Evolutionary conservation across 2,113 vertebrate species (phyloP).

Genomic region (Dasyornis broadbenti): DNA sequence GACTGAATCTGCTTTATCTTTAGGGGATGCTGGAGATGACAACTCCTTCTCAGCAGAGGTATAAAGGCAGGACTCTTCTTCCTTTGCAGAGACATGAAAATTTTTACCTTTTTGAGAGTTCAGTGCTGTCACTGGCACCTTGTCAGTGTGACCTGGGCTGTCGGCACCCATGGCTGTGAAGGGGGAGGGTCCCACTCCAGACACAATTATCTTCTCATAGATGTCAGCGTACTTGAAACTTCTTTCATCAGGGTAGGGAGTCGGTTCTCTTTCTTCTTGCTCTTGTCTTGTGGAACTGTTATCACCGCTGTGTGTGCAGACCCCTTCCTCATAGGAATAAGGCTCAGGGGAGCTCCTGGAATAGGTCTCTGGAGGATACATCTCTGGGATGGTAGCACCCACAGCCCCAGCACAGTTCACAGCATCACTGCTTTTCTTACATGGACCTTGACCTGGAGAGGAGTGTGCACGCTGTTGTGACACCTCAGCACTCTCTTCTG

Average conservation of each 20-base stretch:
- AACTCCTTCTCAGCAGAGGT: constrained; percentile 74
- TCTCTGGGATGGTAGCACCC: constrained; percentile 51
- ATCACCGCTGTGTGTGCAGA: constrained; percentile 48
- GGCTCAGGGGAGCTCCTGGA: background rate
- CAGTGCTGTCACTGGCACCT: background rate
- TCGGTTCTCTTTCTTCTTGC: constrained; percentile 87
- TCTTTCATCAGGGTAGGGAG: constrained; percentile 89
- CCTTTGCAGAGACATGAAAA: constrained; percentile 69
- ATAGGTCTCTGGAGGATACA: constrained; percentile 45
- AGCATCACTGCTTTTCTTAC: background rate
- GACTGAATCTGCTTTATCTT: constrained; percentile 43
- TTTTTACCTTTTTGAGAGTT: constrained; percentile 45
- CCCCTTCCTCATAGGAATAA: constrained; percentile 8
- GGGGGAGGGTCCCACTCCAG: constrained; percentile 52
- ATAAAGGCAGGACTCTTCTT: constrained; percentile 72
- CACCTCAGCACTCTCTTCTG: background rate
- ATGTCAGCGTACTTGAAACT: constrained; percentile 91
- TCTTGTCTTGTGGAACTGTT: constrained; percentile 66
- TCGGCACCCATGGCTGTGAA: constrained; percentile 26
- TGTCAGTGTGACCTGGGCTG: constrained; percentile 45
- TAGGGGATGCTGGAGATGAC: constrained; percentile 71
- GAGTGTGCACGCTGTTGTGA: background rate
- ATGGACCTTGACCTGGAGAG: background rate
- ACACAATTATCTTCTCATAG: constrained; percentile 78
- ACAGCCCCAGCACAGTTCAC: background rate